Evolutionary conservation across 2,113 vertebrate genomes (phyloP).

Genomic region (Chionodraco myersi): DNA sequence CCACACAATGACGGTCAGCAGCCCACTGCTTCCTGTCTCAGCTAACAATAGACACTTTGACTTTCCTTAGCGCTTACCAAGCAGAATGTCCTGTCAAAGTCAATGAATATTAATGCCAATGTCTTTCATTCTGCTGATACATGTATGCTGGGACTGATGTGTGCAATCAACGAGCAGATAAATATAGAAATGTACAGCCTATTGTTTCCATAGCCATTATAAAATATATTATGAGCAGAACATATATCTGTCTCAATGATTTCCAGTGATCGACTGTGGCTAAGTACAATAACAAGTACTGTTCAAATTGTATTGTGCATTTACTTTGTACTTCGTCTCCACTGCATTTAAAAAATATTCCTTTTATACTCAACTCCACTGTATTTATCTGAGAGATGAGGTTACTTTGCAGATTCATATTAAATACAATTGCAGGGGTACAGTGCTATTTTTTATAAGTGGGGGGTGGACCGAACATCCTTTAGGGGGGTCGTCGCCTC

Average conservation of each 20-base stretch:
- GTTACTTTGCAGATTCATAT: too few relatives aligned
- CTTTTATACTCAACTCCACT: too few relatives aligned
- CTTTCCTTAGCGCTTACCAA: constrained; percentile 54
- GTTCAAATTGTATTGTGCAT: background rate
- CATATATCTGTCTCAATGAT: background rate
- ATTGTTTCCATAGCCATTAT: background rate
- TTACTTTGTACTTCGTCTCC: too few relatives aligned
- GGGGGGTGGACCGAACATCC: too few relatives aligned
- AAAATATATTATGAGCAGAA: constrained; percentile 4
- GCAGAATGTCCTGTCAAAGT: constrained; percentile 54
- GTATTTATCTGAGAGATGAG: too few relatives aligned
- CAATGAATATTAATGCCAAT: constrained; percentile 53
- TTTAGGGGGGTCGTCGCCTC: too few relatives aligned
- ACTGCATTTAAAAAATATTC: too few relatives aligned
- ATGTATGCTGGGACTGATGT: background rate
- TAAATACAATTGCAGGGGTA: too few relatives aligned
- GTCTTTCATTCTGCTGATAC: constrained; percentile 23
- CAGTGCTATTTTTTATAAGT: too few relatives aligned
- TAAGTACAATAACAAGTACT: background rate
- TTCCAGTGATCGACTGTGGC: too few relatives aligned
- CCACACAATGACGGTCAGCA: constrained; percentile 60
- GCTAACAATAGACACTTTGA: constrained; percentile 68
- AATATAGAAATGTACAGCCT: constrained; percentile 30
- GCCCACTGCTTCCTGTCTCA: constrained; percentile 65
- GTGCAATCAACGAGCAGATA: constrained; percentile 3